phyloP scores from a whole-genome alignment of 1,140 invertebrate genomes.

The Diploscapter pachys region DNA sequence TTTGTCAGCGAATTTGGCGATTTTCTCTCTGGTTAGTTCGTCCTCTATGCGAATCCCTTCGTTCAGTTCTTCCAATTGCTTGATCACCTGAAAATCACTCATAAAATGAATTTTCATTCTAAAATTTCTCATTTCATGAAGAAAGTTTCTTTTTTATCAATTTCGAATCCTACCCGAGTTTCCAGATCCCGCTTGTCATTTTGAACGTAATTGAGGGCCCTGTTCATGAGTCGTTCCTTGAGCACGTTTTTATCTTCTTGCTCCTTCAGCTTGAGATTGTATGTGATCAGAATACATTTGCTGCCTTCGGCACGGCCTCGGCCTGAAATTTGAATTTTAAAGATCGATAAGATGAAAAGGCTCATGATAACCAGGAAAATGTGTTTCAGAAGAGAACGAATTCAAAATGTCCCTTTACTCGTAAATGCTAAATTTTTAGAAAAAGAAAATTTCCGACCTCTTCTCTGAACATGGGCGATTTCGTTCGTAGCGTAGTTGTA shows the following conservation, averaged over 20 bases:
- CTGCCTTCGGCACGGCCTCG: conserved; percentile 20
- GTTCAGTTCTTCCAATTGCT: conserved; percentile 7
- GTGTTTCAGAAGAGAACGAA: background rate
- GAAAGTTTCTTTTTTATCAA: background rate
- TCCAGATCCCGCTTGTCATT: conserved; percentile 6
- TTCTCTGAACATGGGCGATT: conserved; percentile 59
- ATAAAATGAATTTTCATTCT: background rate
- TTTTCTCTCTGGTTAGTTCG: background rate
- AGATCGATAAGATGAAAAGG: background rate
- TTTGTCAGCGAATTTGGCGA: background rate
- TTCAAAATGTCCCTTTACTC: background rate
- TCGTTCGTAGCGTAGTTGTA: conserved; percentile 60
- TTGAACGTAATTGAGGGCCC: conserved; percentile 6
- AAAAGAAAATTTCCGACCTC: conserved; percentile 45
- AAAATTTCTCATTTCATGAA: conserved; percentile 2
- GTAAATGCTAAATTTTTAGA: background rate
- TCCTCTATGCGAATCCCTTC: conserved; percentile 11
- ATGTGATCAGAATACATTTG: conserved; percentile 22
- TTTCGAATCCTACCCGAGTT: background rate
- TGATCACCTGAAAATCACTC: background rate
- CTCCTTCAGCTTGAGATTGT: conserved; percentile 14
- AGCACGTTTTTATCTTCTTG: conserved; percentile 24
- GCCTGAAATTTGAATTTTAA: conserved; percentile 9
- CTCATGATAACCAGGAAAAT: background rate
- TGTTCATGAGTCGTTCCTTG: conserved; percentile 18